These are phyloP conservation scores for Caenorhabditis sp. DNA, from an alignment of 2,888 invertebrate species.

Conservation along the genomic window DNA sequence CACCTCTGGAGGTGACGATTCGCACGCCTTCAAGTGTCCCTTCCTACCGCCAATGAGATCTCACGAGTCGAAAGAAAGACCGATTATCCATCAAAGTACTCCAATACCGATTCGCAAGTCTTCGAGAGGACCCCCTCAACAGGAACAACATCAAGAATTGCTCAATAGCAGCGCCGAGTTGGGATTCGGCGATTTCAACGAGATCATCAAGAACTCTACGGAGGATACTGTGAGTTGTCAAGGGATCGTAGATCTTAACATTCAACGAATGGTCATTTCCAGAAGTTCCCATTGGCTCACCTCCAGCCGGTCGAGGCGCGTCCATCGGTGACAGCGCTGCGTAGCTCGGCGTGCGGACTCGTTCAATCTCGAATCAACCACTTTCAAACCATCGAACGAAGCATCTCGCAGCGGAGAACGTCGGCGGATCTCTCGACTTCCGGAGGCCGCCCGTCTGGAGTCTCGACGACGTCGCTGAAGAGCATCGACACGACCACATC, in stretches of 20 bases:
- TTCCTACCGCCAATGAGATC: conserved; percentile 56
- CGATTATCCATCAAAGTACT: not conserved
- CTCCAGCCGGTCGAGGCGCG: conserved; percentile 40
- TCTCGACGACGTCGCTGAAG: conserved; percentile 47
- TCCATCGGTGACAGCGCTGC: conserved; percentile 50
- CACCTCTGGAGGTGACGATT: not conserved
- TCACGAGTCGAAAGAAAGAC: conserved; percentile 36
- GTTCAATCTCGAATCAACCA: conserved; percentile 61
- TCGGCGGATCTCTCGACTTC: conserved; percentile 45
- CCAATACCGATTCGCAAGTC: not conserved
- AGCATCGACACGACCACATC: conserved; percentile 44
- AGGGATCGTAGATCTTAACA: no score
- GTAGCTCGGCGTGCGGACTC: conserved; percentile 47
- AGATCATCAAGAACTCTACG: conserved; percentile 36
- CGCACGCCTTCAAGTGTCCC: conserved; percentile 52
- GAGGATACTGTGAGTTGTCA: conserved; percentile 34
- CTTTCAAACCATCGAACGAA: conserved; percentile 56
- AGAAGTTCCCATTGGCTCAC: conserved; percentile 45
- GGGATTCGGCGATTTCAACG: conserved; percentile 59
- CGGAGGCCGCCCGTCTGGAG: conserved; percentile 40
- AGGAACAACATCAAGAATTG: not conserved
- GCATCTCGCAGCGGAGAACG: conserved; percentile 21
- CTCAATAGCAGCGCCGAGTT: conserved; percentile 15
- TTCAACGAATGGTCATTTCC: no score
- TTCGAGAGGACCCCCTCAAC: not conserved